Evolutionary conservation across 2,797 vertebrate genomes (phyloP).

Genomic region (Pempheris klunzingeri): DNA sequence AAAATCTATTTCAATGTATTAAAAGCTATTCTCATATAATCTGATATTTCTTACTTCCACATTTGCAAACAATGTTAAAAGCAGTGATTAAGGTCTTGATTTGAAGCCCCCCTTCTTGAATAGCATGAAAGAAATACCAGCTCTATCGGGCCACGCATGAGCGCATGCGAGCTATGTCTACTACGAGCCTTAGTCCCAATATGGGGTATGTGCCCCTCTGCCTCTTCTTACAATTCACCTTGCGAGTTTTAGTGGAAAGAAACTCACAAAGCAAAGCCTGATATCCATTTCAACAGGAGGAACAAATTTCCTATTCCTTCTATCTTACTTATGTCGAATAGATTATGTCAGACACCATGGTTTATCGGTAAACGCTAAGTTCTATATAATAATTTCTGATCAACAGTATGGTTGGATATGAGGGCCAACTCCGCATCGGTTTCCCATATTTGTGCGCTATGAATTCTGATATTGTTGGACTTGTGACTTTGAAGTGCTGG

Average conservation of each 20-base stretch:
- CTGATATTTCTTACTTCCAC: conserved; percentile 25
- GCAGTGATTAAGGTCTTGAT: conserved; percentile 70
- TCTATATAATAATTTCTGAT: conserved; percentile 29
- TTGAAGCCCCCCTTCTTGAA: conserved; percentile 75
- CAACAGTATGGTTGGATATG: conserved; percentile 5
- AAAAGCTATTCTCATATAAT: conserved; percentile 11
- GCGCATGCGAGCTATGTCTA: conserved; percentile 87
- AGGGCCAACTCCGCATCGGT: conserved; percentile 43
- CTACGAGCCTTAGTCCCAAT: conserved; percentile 80
- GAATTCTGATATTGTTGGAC: conserved; percentile 72
- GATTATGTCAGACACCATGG: conserved; percentile 21
- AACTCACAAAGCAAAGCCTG: conserved; percentile 18
- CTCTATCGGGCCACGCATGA: conserved; percentile 87
- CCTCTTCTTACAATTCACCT: conserved; percentile 68
- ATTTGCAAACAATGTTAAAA: conserved; percentile 59
- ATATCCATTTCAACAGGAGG: conserved; percentile 26
- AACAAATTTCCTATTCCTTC: conserved; percentile 19
- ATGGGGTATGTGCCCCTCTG: conserved; percentile 78
- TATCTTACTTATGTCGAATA: conserved; percentile 13
- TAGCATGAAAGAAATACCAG: conserved; percentile 85
- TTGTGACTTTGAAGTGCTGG: conserved; percentile 67
- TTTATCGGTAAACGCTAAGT: conserved; percentile 6
- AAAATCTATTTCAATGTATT: conserved; percentile 7
- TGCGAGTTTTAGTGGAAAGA: conserved; percentile 56
- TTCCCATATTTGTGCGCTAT: conserved; percentile 54